Base-by-base conservation (phyloP, 2,888 invertebrate species). In the Protonemura montana region DNA sequence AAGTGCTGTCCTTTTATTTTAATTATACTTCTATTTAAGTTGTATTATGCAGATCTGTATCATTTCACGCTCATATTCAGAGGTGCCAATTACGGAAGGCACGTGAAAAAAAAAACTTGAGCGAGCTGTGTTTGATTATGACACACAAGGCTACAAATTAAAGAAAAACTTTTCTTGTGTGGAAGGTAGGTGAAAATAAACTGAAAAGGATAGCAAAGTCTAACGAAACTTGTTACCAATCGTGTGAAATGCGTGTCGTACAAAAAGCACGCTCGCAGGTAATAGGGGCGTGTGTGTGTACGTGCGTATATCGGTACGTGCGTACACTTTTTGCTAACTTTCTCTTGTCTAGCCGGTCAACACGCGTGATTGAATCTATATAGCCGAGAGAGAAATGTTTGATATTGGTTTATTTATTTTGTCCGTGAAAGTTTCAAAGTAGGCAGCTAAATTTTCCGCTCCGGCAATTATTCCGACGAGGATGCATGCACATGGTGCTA, bases 391-490 rank as follows among this genome's bases (percentile, higher is more conserved):
- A 59, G 59, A 59, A 59, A 21, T 59, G 13, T 21, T 59, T 10
- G 16, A 10, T 21, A 59, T 59, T 59, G 59, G 59, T 59, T 59
- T 59, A 59, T 59, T 59, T 59, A 59, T 59, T 59, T 59, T 59
- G 59, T 59, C 59, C 59, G 59, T 59, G 59, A 59, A 59, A 59
- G 59, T 59, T 59, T 59, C 59, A 21, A 59, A 59, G 59, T 35
- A 35, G 59, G 16, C 16, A 59, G 59, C 59, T 59, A 59, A 59
- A 59, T 59, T 59, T 59, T 59, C 59, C 59, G 59, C 21, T 59
- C 21, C 59, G 59, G 59, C 59, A 59, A 59, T 59, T 59, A 59
- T 59, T 16, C 16, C 59, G 59, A 59, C 13, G 13, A 2, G 59
- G 21, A 59, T 59, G 59, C 59, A 59, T 59, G 59, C 59, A 59